Evolutionary conservation across 1,140 invertebrate genomes (phyloP), one percentile per base, ranked within the genome.

Genomic region (Homarus americanus): DNA sequence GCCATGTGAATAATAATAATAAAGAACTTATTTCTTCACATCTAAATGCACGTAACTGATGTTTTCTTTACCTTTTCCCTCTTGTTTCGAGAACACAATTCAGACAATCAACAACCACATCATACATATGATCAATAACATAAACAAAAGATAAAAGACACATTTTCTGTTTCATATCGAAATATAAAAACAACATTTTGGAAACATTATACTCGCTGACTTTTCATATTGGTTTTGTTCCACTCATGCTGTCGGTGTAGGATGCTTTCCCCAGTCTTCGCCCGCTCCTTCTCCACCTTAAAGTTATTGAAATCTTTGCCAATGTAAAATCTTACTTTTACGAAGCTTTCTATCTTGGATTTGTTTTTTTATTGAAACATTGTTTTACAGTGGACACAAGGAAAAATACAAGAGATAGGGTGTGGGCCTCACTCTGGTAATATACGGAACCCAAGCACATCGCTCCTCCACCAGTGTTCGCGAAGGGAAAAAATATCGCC

Each of bases 151-250:
- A 49, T 80, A 75, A 87, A 87, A 76, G 34, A 12, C 73, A 63
- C 84, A 78, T 58, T 87, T 58, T 87, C 69, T 78, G 53, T 87
- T 87, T 87, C 84, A 87, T 63, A 58, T 49, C 75, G 41, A 78
- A 53, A 78, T 87, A 87, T 63, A 82, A 88, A 80, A 83, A 72
- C 80, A 84, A 83, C 88, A 90, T 90, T 90, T 63, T 84, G 88
- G 78, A 82, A 90, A 76, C 80, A 84, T 90, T 82, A 90, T 90
- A 90, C 88, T 24, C 88, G 88, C 82, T 90, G 88, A 82, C 88
- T 90, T 90, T 90, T 90, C 88, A 90, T 90, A 90, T 90, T 90
- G 88, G 88, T 90, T 90, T 90, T 90, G 88, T 90, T 90, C 72
- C 58, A 44, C 17, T 82, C 20, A 32, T 44, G 86, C 69, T 82